These are phyloP conservation scores for Heterodera schachtii DNA, from an alignment of 1,140 invertebrate species.

Conservation along the genomic window DNA sequence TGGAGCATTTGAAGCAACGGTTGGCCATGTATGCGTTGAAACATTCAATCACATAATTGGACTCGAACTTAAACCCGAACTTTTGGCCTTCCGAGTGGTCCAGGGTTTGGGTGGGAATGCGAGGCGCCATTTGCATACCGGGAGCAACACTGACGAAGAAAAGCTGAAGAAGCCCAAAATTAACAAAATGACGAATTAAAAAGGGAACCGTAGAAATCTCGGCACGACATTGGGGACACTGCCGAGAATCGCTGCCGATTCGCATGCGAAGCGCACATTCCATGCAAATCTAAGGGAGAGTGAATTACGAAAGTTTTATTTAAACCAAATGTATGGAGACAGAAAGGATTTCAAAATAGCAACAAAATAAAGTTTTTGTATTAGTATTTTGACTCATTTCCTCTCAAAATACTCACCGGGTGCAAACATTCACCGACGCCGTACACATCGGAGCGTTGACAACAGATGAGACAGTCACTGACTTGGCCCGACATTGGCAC, in stretches of 20 bases:
- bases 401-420: conserved; percentile 14
- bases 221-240: conserved; percentile 45
- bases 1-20: conserved; percentile 51
- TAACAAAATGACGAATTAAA: not conserved
- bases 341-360: not conserved
- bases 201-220: conserved; percentile 33
- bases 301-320: too few relatives aligned
- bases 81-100: conserved; percentile 35
- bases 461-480: conserved; percentile 45
- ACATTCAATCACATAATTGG: conserved; percentile 39
- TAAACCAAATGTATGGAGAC: not conserved
- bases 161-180: conserved; percentile 11
- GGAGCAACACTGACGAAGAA: conserved; percentile 38
- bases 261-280: conserved; percentile 47
- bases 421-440: conserved; percentile 42
- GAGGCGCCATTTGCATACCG: conserved; percentile 11
- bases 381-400: too few relatives aligned
- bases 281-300: conserved; percentile 32
- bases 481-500: conserved; percentile 37
- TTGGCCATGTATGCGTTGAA: conserved; percentile 59
- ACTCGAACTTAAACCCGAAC: conserved; percentile 47
- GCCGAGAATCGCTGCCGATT: conserved; percentile 30
- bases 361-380: too few relatives aligned
- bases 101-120: conserved; percentile 20
- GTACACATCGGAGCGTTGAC: conserved; percentile 44